phyloP scores from a whole-genome alignment of 2,797 vertebrate species.

The Phrynocephalus guinanensis region DNA sequence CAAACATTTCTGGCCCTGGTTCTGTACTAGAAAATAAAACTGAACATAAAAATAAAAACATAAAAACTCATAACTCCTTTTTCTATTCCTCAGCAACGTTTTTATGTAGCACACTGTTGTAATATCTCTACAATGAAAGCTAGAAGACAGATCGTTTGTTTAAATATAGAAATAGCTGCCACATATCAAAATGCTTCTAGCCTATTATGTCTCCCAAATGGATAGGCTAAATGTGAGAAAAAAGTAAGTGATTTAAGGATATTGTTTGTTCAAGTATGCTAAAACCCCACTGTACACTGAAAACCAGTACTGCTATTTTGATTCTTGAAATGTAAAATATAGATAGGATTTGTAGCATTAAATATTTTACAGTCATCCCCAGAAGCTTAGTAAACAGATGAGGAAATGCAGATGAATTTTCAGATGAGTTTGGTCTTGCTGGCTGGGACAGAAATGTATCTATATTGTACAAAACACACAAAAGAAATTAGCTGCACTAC shows the following conservation, averaged over 20 bases:
- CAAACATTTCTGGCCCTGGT: no score
- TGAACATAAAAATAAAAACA: slow-evolving; percentile 1
- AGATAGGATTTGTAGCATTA: slow-evolving; percentile 24
- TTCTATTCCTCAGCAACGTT: slow-evolving; percentile 32
- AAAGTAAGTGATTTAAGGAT: slow-evolving; percentile 43
- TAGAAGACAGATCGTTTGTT: slow-evolving; percentile 41
- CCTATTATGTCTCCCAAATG: slow-evolving; percentile 25
- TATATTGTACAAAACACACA: fast-evolving
- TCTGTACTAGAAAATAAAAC: not conserved
- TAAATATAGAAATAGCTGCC: slow-evolving; percentile 36
- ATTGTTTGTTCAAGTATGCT: slow-evolving; percentile 36
- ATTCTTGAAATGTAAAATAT: slow-evolving; percentile 18
- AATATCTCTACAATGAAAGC: slow-evolving; percentile 19
- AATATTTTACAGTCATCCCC: slow-evolving; percentile 40
- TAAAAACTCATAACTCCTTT: not conserved
- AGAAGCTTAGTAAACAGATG: slow-evolving; percentile 21
- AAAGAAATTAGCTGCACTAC: not conserved
- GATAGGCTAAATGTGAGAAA: slow-evolving; percentile 16
- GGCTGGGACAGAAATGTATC: slow-evolving; percentile 3
- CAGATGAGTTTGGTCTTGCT: slow-evolving; percentile 10
- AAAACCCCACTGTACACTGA: slow-evolving; percentile 30
- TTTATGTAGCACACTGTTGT: not conserved
- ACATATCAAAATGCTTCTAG: slow-evolving; percentile 38
- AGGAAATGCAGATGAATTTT: slow-evolving; percentile 10
- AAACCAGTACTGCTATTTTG: slow-evolving; percentile 40